A percentile compares a stretch with the other conserved stretches of the same genome.
Conservation (phyloP, 30 jellyfish, hydroid and myxozoan genomes). For the Aurelia coerulea region DNA sequence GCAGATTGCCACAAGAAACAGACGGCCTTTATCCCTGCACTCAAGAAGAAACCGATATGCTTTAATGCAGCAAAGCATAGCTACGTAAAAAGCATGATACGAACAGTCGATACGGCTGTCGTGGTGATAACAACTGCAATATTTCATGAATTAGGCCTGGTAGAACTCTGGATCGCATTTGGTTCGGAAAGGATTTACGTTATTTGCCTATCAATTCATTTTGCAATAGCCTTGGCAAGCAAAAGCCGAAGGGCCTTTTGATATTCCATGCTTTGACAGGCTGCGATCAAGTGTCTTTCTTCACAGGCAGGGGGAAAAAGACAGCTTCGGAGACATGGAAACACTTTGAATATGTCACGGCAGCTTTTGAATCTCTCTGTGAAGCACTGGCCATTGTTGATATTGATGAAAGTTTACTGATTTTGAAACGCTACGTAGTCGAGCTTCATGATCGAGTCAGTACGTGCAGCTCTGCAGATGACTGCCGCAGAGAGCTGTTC, state of each 20-base stretch:
- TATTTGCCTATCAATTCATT: conserved; percentile 36
- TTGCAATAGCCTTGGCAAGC: conserved; percentile 18
- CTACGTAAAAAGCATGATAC: neutral
- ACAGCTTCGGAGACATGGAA: conserved; percentile 56
- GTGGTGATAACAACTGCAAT: conserved; percentile 26
- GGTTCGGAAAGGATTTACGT: conserved; percentile 48
- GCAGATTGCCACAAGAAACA: conserved; percentile 1
- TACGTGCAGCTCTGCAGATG: conserved; percentile 8
- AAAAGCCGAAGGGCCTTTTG: neutral
- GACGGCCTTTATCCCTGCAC: conserved; percentile 15
- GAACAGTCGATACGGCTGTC: conserved; percentile 57
- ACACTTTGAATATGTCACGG: conserved; percentile 19
- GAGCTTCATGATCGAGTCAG: conserved; percentile 46
- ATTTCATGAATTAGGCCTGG: neutral
- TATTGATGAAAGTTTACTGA: neutral
- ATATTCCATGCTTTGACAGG: conserved; percentile 48
- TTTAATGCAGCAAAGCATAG: conserved; percentile 34
- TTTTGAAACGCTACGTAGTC: conserved; percentile 21
- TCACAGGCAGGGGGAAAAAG: conserved; percentile 26
- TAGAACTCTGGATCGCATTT: conserved; percentile 44
- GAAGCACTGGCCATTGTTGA: conserved; percentile 2
- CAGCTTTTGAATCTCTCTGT: neutral
- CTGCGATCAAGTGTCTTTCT: conserved; percentile 43
- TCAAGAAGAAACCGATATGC: conserved; percentile 68
- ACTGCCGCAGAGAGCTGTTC: conserved; percentile 42